Evolutionary conservation across 1,140 invertebrate genomes (phyloP).

Genomic region (Musca domestica): DNA sequence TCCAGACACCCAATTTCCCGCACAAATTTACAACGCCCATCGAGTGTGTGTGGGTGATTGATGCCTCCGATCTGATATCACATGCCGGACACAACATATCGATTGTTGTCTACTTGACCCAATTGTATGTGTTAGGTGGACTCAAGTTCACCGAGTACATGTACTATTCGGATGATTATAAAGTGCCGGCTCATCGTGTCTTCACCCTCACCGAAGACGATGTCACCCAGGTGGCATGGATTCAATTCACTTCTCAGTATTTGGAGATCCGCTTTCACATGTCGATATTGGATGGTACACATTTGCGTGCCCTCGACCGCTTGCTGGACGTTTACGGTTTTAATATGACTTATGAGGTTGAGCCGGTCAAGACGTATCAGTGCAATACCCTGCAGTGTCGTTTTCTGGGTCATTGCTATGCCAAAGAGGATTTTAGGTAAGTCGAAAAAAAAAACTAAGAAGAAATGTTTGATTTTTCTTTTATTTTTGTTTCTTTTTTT

Average conservation of each 20-base stretch:
- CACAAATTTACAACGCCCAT: conserved; percentile 75
- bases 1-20: conserved; percentile 82
- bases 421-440: conserved; percentile 67
- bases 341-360: conserved; percentile 87
- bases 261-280: conserved; percentile 76
- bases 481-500: too few species aligned
- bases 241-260: conserved; percentile 70
- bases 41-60: conserved; percentile 82
- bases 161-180: conserved; percentile 70
- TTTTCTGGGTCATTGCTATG: conserved; percentile 79
- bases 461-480: too few species aligned
- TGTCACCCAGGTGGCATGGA: conserved; percentile 66
- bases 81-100: conserved; percentile 55
- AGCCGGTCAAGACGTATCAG: conserved; percentile 58
- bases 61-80: conserved; percentile 62
- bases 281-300: conserved; percentile 73
- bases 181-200: conserved; percentile 59
- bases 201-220: conserved; percentile 65
- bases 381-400: conserved; percentile 79
- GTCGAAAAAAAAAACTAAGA: conserved; percentile 43
- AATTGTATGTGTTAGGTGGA: conserved; percentile 79
- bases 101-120: conserved; percentile 83
- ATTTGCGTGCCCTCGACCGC: conserved; percentile 75
- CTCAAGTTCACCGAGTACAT: conserved; percentile 80
- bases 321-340: conserved; percentile 86